Evolutionary conservation across 2,888 invertebrate genomes (phyloP).

Genomic region (Temnothorax ravouxi): DNA sequence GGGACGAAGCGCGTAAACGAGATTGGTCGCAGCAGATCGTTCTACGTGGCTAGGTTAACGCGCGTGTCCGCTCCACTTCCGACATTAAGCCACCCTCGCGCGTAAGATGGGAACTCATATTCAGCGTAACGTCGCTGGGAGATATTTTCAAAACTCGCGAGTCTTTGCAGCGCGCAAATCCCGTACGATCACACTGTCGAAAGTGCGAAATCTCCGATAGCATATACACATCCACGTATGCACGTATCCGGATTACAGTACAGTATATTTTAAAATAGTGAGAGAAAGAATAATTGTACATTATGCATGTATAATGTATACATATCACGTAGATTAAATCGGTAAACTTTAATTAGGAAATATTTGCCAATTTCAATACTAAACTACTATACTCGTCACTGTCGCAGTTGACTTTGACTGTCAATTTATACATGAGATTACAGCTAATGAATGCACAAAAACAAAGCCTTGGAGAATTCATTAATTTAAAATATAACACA

Average conservation of each 20-base stretch:
- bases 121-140: constrained; percentile 12
- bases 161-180: not conserved
- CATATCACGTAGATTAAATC: not conserved
- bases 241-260: not conserved
- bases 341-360: not conserved
- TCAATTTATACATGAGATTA: not conserved
- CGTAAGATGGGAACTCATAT: constrained; percentile 56
- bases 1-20: constrained; percentile 78
- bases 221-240: too few species aligned
- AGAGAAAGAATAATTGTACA: not conserved
- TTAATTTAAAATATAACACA: not conserved
- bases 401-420: not conserved
- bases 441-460: not conserved
- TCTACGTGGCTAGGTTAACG: constrained; percentile 75
- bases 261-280: not conserved
- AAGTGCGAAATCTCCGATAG: not conserved
- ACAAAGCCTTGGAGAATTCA: not conserved
- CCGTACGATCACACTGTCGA: not conserved
- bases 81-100: constrained; percentile 82
- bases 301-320: not conserved
- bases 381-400: not conserved
- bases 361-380: not conserved
- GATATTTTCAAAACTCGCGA: constrained; percentile 33
- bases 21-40: constrained; percentile 77
- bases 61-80: constrained; percentile 84